These are phyloP conservation scores for Notiomystis cincta DNA, from an alignment of 2,113 vertebrate species.

Conservation along the genomic window DNA sequence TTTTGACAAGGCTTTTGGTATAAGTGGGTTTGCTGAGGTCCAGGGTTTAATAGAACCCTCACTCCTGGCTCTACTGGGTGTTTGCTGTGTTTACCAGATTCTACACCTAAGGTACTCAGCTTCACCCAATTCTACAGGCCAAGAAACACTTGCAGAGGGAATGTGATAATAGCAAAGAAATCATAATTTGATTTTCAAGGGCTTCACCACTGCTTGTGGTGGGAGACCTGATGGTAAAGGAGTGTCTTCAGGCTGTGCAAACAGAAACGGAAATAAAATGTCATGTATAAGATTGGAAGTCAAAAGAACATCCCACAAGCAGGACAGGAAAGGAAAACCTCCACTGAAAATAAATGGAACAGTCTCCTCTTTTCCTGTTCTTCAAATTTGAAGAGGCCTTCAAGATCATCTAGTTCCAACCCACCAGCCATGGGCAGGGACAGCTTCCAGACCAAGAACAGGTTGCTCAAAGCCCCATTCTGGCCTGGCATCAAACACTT, in stretches of 20 bases:
- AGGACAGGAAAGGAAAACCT: neutral
- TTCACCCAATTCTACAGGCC: neutral
- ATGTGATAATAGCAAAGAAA: neutral
- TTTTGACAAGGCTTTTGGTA: neutral
- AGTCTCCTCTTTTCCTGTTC: neutral
- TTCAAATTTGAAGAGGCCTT: neutral
- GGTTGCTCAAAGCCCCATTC: neutral
- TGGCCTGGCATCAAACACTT: neutral
- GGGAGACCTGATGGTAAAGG: neutral
- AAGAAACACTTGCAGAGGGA: neutral
- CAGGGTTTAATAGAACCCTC: neutral
- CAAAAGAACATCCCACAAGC: neutral
- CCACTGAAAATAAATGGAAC: neutral
- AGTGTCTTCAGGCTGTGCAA: neutral
- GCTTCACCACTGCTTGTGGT: neutral
- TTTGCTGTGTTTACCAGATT: neutral
- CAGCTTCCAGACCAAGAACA: neutral
- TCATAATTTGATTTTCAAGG: neutral
- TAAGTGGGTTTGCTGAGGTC: neutral
- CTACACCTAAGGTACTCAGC: neutral
- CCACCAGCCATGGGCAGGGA: rapidly evolving
- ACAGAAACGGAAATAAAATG: neutral
- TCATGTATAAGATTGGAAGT: neutral
- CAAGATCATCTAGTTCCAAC: neutral
- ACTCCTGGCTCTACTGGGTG: neutral